These are phyloP conservation scores for Ochlodes sylvanus DNA, from an alignment of 2,888 invertebrate genomes.

Conservation along the genomic window DNA sequence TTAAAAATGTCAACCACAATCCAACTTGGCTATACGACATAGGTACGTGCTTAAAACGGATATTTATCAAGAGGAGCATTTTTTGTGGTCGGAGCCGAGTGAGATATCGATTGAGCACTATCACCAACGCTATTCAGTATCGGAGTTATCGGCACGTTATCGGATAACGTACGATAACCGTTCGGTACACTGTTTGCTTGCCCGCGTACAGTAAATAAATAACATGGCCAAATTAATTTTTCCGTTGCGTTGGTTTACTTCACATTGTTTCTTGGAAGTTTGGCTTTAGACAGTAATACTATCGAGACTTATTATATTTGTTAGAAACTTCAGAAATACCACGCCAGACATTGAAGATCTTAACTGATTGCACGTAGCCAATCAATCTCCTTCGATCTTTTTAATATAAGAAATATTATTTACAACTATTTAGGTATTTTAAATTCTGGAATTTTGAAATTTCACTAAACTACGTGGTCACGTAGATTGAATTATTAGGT, in stretches of 20 bases:
- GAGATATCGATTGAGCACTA: slow-evolving; percentile 57
- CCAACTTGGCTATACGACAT: background rate
- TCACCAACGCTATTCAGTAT: slow-evolving; percentile 45
- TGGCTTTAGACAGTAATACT: background rate
- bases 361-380: no score
- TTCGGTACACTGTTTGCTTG: slow-evolving; percentile 42
- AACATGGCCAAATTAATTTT: slow-evolving; percentile 21
- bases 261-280: slow-evolving; percentile 7
- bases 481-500: no score
- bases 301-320: no score
- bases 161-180: slow-evolving; percentile 53
- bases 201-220: slow-evolving; percentile 35
- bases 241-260: slow-evolving; percentile 10
- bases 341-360: background rate
- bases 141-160: slow-evolving; percentile 45
- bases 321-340: background rate
- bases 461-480: no score
- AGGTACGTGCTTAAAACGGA: slow-evolving; percentile 6
- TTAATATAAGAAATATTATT: no score
- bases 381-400: no score
- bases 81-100: slow-evolving; percentile 8
- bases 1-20: background rate
- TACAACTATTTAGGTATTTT: no score
- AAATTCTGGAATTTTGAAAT: no score
- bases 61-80: slow-evolving; percentile 1